Base-by-base conservation (phyloP, 2,888 invertebrate species). In the Lacanobia wlatinum region DNA sequence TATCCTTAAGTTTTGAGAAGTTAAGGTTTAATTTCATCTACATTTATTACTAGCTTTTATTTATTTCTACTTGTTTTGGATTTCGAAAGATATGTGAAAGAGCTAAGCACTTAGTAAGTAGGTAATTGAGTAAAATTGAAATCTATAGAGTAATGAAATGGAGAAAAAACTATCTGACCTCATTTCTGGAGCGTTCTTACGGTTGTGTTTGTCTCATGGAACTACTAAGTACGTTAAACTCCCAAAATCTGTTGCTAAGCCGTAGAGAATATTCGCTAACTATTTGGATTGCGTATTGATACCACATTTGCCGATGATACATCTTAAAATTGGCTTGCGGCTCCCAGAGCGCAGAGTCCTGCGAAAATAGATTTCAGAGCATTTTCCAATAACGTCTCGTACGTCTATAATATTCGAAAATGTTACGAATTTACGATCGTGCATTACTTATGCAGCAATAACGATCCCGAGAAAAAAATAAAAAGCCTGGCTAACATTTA, bases 11-110 rank as follows among this genome's bases (percentile, higher is more conserved):
- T 84, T 84, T 80, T 78, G 23, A 69, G 55, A 86, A 86, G 87
- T 86, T 86, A 78, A 61, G 74, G 73, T 87, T 87, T 87, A 87
- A 89, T 89, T 89, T 87, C 75, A 87, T 88, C 81, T 87, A 76
- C 82, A 87, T 88, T 86, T 87, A 84, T 88, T 85, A 18, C 58
- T 40, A 12, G 6, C 23, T 59, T 52, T 59, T 74, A 46, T 73
- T 73, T 52, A 4, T 9, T 40, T 55, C 10, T 14, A 14, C 28
- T 70, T 53, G 9, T 55, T 40, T n/a, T 83, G 73, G 78, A 64
- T 40, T 56, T 38, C 28, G 16, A 43, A 71, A 71, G 46, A 34
- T 68, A 34, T 70, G 23, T 38, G 10, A 53, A 18, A 21, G 46
- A 56, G 1, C 23, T n/a, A n/a, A n/a, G n/a, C 18, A 43, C 40